These are phyloP conservation scores for Garrulus glandarius DNA, from an alignment of 2,797 vertebrate species.

Conservation along the genomic window DNA sequence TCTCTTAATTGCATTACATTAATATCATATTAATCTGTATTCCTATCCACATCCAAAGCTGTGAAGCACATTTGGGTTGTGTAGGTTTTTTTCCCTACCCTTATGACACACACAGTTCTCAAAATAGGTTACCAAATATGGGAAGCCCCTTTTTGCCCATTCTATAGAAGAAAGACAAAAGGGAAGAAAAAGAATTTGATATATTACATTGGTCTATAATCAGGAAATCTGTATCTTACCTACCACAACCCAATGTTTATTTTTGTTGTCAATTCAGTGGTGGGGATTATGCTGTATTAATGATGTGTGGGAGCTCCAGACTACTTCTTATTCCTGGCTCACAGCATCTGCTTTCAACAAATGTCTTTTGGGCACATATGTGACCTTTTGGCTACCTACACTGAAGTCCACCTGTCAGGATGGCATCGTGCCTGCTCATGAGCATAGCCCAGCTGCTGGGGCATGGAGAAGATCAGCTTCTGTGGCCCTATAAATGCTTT, in stretches of 20 bases:
- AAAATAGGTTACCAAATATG: not conserved
- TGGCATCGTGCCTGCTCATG: not conserved
- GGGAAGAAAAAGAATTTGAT: not conserved
- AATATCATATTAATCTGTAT: constrained; percentile 58
- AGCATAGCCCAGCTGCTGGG: not conserved
- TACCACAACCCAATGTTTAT: not conserved
- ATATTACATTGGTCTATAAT: not conserved
- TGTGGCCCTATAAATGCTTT: not conserved
- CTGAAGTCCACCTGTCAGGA: not conserved
- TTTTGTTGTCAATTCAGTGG: not conserved
- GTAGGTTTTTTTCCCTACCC: not conserved
- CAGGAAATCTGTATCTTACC: not conserved
- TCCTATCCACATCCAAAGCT: not conserved
- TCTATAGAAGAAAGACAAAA: not conserved
- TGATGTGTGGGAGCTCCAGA: not conserved
- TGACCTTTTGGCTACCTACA: not conserved
- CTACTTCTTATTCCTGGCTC: not conserved
- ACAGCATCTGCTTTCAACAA: constrained; percentile 31
- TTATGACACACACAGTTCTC: not conserved
- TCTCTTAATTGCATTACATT: constrained; percentile 55
- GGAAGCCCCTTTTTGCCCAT: not conserved
- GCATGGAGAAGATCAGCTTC: not conserved
- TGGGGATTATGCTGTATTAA: not conserved
- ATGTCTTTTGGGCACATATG: not conserved
- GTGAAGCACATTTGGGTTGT: not conserved